Percentiles rank a stretch among this genome's conserved stretches.
Evolutionary conservation across 2,113 vertebrate genomes (phyloP).

Genomic region (Scomber japonicus): DNA sequence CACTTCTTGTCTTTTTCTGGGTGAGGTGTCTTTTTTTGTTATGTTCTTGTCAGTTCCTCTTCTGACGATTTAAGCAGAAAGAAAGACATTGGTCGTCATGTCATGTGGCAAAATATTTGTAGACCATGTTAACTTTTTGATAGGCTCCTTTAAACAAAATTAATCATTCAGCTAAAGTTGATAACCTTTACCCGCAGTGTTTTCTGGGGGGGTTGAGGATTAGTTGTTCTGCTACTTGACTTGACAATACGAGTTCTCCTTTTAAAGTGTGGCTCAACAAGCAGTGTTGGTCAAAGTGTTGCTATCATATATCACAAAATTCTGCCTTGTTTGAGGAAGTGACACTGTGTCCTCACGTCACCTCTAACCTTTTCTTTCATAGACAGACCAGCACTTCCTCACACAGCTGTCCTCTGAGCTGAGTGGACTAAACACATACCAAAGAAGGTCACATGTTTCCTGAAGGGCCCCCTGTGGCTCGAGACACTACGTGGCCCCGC

Average conservation of each 20-base stretch:
- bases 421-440: background rate
- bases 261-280: background rate
- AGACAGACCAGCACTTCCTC: constrained; percentile 48
- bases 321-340: constrained; percentile 59
- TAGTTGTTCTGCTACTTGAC: background rate
- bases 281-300: background rate
- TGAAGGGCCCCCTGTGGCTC: background rate
- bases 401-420: constrained; percentile 16
- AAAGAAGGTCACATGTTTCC: constrained; percentile 6
- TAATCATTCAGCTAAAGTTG: background rate
- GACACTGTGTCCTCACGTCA: constrained; percentile 3
- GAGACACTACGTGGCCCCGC: background rate
- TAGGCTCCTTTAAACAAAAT: too few species aligned
- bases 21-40: background rate
- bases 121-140: background rate
- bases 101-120: background rate
- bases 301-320: background rate
- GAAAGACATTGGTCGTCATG: too few species aligned
- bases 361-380: constrained; percentile 6
- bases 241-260: background rate
- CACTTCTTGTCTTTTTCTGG: too few species aligned
- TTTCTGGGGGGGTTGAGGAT: background rate
- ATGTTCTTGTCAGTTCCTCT: background rate
- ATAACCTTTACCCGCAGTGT: background rate
- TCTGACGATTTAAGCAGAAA: background rate